Evolutionary conservation across 35 echinoderm and acorn worm species (phyloP).

Genomic region (Amphiura filiformis): DNA sequence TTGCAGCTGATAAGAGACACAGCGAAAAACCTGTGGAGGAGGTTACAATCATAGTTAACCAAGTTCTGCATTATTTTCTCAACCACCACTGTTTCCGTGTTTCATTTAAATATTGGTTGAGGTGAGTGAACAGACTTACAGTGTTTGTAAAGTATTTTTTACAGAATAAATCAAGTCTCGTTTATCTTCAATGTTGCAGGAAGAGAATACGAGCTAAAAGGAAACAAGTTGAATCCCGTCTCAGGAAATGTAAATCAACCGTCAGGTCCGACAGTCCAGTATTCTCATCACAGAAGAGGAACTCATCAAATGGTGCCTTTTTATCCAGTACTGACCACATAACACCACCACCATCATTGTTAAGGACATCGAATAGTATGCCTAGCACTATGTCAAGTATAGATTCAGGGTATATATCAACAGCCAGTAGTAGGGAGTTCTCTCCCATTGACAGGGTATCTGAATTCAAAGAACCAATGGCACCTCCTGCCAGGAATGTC

Average conservation of each 20-base stretch:
- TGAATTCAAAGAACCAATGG: constrained; percentile 15
- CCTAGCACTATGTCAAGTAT: neutral
- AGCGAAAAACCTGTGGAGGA: no score
- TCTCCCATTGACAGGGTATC: neutral
- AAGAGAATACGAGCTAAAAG: constrained; percentile 70
- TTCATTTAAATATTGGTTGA: no score
- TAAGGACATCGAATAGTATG: neutral
- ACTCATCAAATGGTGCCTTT: neutral
- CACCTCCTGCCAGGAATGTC: neutral
- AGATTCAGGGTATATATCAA: neutral
- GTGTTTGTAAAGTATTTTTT: no score
- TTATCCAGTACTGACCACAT: no score
- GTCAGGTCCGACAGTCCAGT: neutral
- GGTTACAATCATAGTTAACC: no score
- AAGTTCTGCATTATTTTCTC: no score
- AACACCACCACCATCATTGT: no score
- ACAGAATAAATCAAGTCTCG: no score
- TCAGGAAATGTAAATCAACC: constrained; percentile 16
- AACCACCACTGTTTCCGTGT: no score
- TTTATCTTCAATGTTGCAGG: constrained; percentile 27
- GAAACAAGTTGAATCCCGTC: constrained; percentile 66
- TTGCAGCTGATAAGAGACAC: no score
- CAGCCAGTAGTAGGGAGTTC: neutral
- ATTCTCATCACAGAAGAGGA: neutral
- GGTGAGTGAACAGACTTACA: no score